A percentile compares a stretch with the other conserved stretches of the same genome.
phyloP scores from a whole-genome alignment of 2,113 vertebrate genomes.

The Ciconia boyciana region DNA sequence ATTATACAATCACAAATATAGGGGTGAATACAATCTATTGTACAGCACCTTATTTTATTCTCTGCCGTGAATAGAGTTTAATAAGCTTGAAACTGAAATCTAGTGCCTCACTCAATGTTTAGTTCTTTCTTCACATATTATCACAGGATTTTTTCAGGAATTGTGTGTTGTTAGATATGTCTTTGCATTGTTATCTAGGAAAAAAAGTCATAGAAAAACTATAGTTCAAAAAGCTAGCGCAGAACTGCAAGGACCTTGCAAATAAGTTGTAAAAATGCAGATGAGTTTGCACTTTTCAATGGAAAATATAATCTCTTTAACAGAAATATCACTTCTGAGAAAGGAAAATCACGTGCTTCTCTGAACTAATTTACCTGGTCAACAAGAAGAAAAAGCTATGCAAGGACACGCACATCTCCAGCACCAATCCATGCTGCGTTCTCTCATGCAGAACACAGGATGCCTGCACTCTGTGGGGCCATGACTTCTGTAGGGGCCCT shows the following conservation, averaged over 20 bases:
- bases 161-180: background rate
- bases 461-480: accelerated
- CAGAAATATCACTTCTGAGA: background rate
- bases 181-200: background rate
- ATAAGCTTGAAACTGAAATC: background rate
- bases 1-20: background rate
- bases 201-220: background rate
- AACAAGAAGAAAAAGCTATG: background rate
- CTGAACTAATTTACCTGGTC: background rate
- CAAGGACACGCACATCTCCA: background rate
- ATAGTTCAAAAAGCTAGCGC: background rate
- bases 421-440: accelerated
- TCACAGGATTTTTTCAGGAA: background rate
- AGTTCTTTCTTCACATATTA: background rate
- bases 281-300: background rate
- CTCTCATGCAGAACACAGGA: background rate
- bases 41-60: background rate
- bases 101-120: background rate
- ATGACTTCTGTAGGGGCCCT: background rate
- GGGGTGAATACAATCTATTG: background rate
- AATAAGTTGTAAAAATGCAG: background rate
- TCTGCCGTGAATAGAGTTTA: background rate
- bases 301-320: background rate
- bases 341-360: background rate
- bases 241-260: background rate